phyloP scores from a whole-genome alignment of 2,797 vertebrate species.

The Falco peregrinus region DNA sequence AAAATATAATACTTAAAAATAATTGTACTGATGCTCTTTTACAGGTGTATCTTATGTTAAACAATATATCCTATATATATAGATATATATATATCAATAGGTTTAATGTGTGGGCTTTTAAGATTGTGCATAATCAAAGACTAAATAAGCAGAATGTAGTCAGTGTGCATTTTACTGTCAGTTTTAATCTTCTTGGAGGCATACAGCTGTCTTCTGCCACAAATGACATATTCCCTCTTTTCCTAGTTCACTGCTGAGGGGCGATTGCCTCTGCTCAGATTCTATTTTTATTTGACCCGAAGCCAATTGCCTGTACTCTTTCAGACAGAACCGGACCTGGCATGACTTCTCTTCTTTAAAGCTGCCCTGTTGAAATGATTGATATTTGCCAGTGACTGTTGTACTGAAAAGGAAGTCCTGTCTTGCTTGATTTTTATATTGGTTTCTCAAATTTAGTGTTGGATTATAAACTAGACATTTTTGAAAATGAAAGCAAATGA shows the following conservation, averaged over 20 bases:
- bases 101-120: not conserved
- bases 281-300: constrained; percentile 73
- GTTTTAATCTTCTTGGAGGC: not conserved
- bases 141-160: not conserved
- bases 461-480: not conserved
- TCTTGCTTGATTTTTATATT: not conserved
- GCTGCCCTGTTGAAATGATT: constrained; percentile 33
- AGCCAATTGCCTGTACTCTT: constrained; percentile 60
- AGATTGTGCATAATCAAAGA: not conserved
- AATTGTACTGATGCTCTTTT: not conserved
- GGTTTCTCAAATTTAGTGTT: constrained; percentile 17
- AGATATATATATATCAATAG: not conserved
- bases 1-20: not conserved
- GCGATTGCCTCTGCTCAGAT: not conserved
- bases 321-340: constrained; percentile 34
- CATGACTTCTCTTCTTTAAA: constrained; percentile 27
- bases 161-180: not conserved
- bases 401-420: not conserved
- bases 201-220: constrained; percentile 52
- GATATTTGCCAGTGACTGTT: constrained; percentile 6
- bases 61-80: not conserved
- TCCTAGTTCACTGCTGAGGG: not conserved
- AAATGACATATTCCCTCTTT: not conserved
- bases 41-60: not conserved
- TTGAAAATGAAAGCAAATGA: constrained; percentile 23